Evolutionary conservation across 2,888 invertebrate genomes (phyloP).

Genomic region (Luperina nickerlii): DNA sequence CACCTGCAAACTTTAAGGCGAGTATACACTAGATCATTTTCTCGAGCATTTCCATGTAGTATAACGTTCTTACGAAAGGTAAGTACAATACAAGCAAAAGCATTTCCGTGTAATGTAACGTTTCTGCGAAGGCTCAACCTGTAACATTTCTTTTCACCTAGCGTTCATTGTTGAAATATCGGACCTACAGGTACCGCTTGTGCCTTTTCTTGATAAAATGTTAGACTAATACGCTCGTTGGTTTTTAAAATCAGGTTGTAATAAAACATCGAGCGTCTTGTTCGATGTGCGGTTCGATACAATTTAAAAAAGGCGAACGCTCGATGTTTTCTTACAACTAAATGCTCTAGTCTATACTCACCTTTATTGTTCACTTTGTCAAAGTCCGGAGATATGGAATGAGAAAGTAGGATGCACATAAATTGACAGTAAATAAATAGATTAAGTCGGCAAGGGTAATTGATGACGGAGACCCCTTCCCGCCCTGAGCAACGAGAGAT

Average conservation of each 20-base stretch:
- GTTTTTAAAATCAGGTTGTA: too few species aligned
- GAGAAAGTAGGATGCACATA: constrained; percentile 36
- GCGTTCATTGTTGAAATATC: not conserved
- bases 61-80: not conserved
- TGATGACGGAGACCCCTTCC: constrained; percentile 47
- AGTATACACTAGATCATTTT: not conserved
- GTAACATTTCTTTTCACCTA: not conserved
- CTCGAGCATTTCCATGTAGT: not conserved
- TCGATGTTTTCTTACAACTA: not conserved
- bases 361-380: constrained; percentile 2
- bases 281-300: not conserved
- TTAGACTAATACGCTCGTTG: too few species aligned
- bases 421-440: constrained; percentile 55
- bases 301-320: not conserved
- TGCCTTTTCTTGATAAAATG: too few species aligned
- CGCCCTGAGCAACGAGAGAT: constrained; percentile 50
- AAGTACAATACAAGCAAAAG: not conserved
- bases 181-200: not conserved
- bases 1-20: not conserved
- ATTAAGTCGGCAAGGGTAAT: constrained; percentile 53
- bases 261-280: too few species aligned
- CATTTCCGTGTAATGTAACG: not conserved
- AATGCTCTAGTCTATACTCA: not conserved
- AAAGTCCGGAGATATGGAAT: constrained; percentile 14
- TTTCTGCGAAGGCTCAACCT: not conserved